A percentile compares a stretch with the other conserved stretches of the same genome.
Evolutionary conservation across 1,140 invertebrate species (phyloP).

Genomic region (Drosophila santomea): DNA sequence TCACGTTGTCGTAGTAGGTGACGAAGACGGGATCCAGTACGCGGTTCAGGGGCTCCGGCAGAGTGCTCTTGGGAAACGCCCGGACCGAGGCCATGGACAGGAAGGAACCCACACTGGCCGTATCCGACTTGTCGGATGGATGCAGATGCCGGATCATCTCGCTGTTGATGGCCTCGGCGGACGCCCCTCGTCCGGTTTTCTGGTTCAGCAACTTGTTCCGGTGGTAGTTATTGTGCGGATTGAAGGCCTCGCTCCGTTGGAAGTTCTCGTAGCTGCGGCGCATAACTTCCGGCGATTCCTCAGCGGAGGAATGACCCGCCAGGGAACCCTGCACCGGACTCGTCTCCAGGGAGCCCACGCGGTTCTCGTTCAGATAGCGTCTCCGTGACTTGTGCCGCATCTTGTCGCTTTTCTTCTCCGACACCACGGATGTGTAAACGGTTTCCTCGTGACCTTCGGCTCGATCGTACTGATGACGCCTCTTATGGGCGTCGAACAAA

Average conservation of each 20-base stretch:
- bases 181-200: constrained; percentile 45
- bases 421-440: constrained; percentile 76
- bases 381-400: constrained; percentile 68
- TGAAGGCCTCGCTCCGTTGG: constrained; percentile 76
- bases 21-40: constrained; percentile 91
- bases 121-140: constrained; percentile 72
- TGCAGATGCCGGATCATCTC: constrained; percentile 70
- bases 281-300: constrained; percentile 56
- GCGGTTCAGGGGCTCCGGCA: constrained; percentile 89
- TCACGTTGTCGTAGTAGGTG: constrained; percentile 87
- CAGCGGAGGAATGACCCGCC: constrained; percentile 61
- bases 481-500: constrained; percentile 72
- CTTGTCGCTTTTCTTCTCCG: constrained; percentile 77
- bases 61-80: constrained; percentile 88
- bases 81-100: constrained; percentile 93
- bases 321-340: constrained; percentile 66
- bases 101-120: constrained; percentile 82
- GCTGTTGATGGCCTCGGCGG: constrained; percentile 76
- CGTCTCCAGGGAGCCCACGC: constrained; percentile 80
- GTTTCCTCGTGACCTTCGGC: constrained; percentile 76
- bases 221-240: constrained; percentile 82
- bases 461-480: constrained; percentile 71
- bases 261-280: constrained; percentile 73
- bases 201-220: constrained; percentile 79
- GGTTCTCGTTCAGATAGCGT: constrained; percentile 80